These are phyloP conservation scores for Ceraclea dissimilis DNA, from an alignment of 2,888 invertebrate species.

Conservation along the genomic window DNA sequence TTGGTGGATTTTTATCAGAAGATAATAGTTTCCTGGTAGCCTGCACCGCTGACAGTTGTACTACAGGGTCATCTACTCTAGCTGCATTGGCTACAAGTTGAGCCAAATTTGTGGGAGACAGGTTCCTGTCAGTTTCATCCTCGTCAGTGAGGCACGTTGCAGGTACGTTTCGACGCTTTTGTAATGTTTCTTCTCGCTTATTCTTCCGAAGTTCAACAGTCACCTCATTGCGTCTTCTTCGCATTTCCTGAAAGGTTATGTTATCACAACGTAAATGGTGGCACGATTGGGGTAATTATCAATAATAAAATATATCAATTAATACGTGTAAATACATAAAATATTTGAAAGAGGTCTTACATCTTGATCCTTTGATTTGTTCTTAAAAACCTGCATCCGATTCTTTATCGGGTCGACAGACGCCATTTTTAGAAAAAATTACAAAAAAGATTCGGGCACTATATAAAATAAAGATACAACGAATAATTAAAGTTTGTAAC, in stretches of 20 bases:
- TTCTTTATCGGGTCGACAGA: slow-evolving; percentile 67
- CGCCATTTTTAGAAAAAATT: slow-evolving; percentile 59
- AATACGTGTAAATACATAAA: background rate
- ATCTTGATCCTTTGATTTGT: slow-evolving; percentile 99
- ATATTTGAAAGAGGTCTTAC: slow-evolving; percentile 53
- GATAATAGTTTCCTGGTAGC: slow-evolving; percentile 92
- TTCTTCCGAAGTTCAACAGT: slow-evolving; percentile 96
- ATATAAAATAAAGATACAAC: background rate
- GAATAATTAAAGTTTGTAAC: background rate
- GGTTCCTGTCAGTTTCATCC: slow-evolving; percentile 61
- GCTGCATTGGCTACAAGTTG: slow-evolving; percentile 82
- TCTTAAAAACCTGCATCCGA: slow-evolving; percentile 93
- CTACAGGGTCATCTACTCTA: slow-evolving; percentile 67
- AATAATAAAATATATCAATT: background rate
- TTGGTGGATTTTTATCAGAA: slow-evolving; percentile 97
- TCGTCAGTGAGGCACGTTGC: slow-evolving; percentile 76
- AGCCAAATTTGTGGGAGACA: slow-evolving; percentile 59
- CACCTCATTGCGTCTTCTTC: slow-evolving; percentile 92
- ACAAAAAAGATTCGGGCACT: slow-evolving; percentile 6
- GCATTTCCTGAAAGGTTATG: slow-evolving; percentile 73
- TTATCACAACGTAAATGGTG: background rate
- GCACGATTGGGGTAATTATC: background rate
- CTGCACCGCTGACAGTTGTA: slow-evolving; percentile 88
- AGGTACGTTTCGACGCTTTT: slow-evolving; percentile 94
- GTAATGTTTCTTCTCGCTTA: slow-evolving; percentile 93